Evolutionary conservation across 1,140 invertebrate genomes (phyloP).

Genomic region (Triops cancriformis): DNA sequence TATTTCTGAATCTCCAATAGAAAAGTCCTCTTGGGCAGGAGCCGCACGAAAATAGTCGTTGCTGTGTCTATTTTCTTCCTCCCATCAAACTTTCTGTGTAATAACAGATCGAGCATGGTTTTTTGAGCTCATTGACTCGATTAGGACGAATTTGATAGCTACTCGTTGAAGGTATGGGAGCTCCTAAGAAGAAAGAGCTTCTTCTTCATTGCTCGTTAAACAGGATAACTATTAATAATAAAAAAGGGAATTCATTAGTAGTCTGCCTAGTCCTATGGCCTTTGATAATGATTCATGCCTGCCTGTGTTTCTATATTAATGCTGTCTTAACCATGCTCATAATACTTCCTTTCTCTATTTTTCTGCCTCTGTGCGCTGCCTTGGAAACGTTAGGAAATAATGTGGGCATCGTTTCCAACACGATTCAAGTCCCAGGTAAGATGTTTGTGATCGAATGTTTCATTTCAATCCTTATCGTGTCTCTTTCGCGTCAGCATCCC

Average conservation of each 20-base stretch:
- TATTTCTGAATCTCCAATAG: too few species aligned
- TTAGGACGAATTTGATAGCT: too few species aligned
- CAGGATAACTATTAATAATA: neutral
- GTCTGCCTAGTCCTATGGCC: neutral
- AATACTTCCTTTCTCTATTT: constrained; percentile 14
- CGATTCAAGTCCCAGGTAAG: constrained; percentile 12
- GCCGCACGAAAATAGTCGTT: too few species aligned
- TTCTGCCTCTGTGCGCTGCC: constrained; percentile 6
- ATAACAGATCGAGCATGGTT: too few species aligned
- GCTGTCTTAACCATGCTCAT: neutral
- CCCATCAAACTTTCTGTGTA: too few species aligned
- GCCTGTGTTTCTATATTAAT: neutral
- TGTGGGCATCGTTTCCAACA: constrained; percentile 12
- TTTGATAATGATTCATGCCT: neutral
- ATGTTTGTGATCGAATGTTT: neutral
- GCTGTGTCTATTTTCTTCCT: too few species aligned
- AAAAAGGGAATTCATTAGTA: neutral
- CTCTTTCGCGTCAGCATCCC: neutral
- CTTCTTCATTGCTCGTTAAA: neutral
- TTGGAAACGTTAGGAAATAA: constrained; percentile 5
- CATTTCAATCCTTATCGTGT: neutral
- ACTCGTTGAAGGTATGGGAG: neutral
- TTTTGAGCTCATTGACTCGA: too few species aligned
- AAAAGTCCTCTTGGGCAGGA: too few species aligned
- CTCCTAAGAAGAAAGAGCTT: neutral